phyloP scores from a whole-genome alignment of 2,888 invertebrate genomes.

The Scrobipalpa atriplicella region DNA sequence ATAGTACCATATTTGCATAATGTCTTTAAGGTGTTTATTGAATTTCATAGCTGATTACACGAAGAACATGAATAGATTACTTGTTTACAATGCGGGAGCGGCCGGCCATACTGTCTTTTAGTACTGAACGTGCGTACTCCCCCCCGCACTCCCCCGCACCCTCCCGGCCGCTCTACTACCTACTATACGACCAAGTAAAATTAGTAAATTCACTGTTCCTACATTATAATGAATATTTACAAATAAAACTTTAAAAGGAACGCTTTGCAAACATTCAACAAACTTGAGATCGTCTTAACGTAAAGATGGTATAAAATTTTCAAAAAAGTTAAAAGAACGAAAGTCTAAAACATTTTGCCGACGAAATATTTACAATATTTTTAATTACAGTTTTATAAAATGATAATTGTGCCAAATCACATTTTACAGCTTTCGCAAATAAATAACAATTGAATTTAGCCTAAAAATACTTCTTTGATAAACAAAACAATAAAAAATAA shows the following conservation, averaged over 20 bases:
- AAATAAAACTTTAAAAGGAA: constrained; percentile 83
- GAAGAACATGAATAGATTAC: constrained; percentile 75
- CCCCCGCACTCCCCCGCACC: constrained; percentile 28
- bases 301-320: constrained; percentile 80
- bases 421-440: constrained; percentile 78
- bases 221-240: constrained; percentile 74
- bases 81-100: constrained; percentile 69
- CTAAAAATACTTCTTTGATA: constrained; percentile 80
- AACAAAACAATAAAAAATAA: constrained; percentile 83
- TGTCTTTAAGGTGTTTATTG: constrained; percentile 75
- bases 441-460: constrained; percentile 82
- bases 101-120: constrained; percentile 65
- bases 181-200: constrained; percentile 68
- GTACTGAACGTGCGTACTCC: constrained; percentile 21
- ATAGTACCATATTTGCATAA: constrained; percentile 68
- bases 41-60: constrained; percentile 77
- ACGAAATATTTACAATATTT: constrained; percentile 73
- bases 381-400: constrained; percentile 55
- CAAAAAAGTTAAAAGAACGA: constrained; percentile 73
- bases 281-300: constrained; percentile 83
- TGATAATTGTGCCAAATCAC: constrained; percentile 71
- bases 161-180: constrained; percentile 54
- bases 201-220: constrained; percentile 79
- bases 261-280: constrained; percentile 83
- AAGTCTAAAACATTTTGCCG: constrained; percentile 68